A percentile compares a stretch with the other conserved stretches of the same genome.
Conservation (phyloP, 2,113 vertebrate genomes). For the Myodes glareolus region DNA sequence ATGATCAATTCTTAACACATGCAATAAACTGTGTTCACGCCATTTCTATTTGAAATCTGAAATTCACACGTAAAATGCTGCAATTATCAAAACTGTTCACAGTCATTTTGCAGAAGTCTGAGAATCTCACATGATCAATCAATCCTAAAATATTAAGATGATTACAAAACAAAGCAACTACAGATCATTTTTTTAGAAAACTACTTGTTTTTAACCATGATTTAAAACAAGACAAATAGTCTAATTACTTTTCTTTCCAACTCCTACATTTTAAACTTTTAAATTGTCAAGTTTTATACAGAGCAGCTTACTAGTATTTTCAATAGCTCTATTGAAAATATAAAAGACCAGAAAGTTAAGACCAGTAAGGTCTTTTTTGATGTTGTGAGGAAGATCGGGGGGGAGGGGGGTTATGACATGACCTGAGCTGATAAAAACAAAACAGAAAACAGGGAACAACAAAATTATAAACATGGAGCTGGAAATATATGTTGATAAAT, state of each 20-base stretch:
- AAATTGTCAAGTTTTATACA: background rate
- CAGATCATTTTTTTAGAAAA: background rate
- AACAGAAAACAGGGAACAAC: background rate
- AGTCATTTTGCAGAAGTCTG: background rate
- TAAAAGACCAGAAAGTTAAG: too few species aligned
- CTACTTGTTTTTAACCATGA: background rate
- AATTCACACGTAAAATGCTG: background rate
- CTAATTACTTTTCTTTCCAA: slow-evolving; percentile 20
- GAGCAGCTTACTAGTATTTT: background rate
- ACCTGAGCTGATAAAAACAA: background rate
- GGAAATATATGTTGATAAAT: background rate
- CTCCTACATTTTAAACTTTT: slow-evolving; percentile 1
- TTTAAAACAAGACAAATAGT: background rate
- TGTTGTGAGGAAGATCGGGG: background rate
- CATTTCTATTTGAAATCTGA: background rate
- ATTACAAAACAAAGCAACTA: slow-evolving; percentile 3
- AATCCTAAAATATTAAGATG: background rate
- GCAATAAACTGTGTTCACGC: background rate
- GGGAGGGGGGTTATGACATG: too few species aligned
- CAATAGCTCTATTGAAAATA: background rate
- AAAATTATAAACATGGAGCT: background rate
- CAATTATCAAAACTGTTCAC: background rate
- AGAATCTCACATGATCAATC: background rate
- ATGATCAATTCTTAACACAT: background rate
- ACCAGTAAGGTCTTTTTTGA: background rate